Evolutionary conservation across 2,888 invertebrate species (phyloP), one percentile per base, ranked within the genome.

Genomic region (Sinelater perroti): DNA sequence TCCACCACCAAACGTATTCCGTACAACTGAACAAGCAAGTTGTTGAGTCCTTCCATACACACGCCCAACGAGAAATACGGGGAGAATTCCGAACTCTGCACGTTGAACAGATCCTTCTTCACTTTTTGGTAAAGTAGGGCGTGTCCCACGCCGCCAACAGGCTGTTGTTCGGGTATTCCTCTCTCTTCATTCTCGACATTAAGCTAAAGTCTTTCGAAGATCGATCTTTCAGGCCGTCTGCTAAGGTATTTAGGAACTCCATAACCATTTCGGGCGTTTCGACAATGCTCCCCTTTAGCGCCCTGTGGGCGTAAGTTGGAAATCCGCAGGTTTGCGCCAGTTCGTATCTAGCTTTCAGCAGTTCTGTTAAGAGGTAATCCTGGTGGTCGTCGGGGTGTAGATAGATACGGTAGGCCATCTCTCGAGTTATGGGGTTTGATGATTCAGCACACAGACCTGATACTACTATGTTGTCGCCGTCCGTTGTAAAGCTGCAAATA

Each of bases 41-140:
- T 85, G 74, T 93, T 93, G n/a, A 99, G 80, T 0, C 98, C 99
- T 71, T 97, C 96, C 95, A 99, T 97, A 70, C 97, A 97, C 4
- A 90, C 87, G 1, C 97, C 97, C 0, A 98, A 81, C 7, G 93
- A 96, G 78, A 95, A 95, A 77, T 90, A 96, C 1, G 91, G 92
- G 31, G 89, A 83, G 70, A 89, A 91, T 68, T 93, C 91, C 2
- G 85, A 82, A 49, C 85, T 84, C 7, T 86, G 86, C 0, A 87
- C 86, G 57, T 88, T 84, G 0, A 93, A 79, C 70, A 89, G 83
- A 56, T 87, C 83, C 0, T 83, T 85, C 74, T 90, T 91, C 0
- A 90, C 87, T 72, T 87, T 1, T 87, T 84, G 0, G 88, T 89
- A 69, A 88, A 93, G 75, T 93, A 96, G 0, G 94, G 89, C 0